Conservation (phyloP, 2,888 invertebrate species). For the Nycteola revayana region DNA sequence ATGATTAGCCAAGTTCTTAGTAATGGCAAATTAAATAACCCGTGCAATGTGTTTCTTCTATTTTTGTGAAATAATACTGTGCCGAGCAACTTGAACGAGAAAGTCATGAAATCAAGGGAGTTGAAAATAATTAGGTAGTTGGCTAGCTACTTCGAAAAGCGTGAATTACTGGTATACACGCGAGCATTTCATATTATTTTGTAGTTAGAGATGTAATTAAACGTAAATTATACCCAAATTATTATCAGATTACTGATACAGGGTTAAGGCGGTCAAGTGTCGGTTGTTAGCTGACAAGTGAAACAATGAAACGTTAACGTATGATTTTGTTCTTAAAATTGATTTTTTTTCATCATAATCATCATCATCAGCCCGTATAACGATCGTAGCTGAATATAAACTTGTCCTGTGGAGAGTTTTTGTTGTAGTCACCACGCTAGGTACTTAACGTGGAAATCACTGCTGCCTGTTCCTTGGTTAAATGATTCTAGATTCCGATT, state of each 20-base stretch:
- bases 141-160: slow-evolving; percentile 42
- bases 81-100: slow-evolving; percentile 40
- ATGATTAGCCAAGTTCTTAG: too few relatives aligned
- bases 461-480: too few relatives aligned
- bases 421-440: too few relatives aligned
- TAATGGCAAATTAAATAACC: too few relatives aligned
- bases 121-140: slow-evolving; percentile 64
- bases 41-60: slow-evolving; percentile 25
- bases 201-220: slow-evolving; percentile 70
- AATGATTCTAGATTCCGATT: too few relatives aligned
- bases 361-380: too few relatives aligned
- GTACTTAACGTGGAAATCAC: too few relatives aligned
- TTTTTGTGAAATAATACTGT: slow-evolving; percentile 30
- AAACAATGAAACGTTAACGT: slow-evolving; percentile 10
- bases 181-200: slow-evolving; percentile 71
- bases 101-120: slow-evolving; percentile 59
- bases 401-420: too few relatives aligned
- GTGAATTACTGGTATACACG: slow-evolving; percentile 66
- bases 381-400: too few relatives aligned
- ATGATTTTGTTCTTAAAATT: neutral
- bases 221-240: slow-evolving; percentile 57
- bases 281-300: slow-evolving; percentile 5
- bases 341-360: too few relatives aligned
- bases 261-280: slow-evolving; percentile 9
- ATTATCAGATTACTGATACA: slow-evolving; percentile 50